Conservation (phyloP, 2,113 vertebrate species). For the Galemys pyrenaicus region DNA sequence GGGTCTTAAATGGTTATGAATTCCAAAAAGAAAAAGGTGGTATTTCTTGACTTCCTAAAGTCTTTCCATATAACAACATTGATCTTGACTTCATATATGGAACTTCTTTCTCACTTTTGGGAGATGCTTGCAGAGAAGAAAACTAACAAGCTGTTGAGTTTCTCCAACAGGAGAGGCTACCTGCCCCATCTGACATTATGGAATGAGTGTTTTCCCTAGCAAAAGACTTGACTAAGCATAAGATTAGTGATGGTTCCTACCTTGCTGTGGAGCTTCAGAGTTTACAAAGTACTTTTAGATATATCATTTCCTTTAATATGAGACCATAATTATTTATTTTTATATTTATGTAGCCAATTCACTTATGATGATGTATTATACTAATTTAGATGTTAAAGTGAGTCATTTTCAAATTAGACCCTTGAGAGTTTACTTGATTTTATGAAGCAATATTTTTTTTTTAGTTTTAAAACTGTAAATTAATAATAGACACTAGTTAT, state of each 20-base stretch:
- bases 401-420: constrained; percentile 31
- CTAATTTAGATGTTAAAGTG: constrained; percentile 59
- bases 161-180: background rate
- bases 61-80: background rate
- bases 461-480: constrained; percentile 19
- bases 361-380: constrained; percentile 51
- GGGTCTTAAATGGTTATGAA: background rate
- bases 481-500: constrained; percentile 39
- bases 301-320: background rate
- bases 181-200: background rate
- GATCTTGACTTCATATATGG: background rate
- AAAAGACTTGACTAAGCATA: background rate
- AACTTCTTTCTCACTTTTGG: background rate
- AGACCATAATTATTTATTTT: constrained; percentile 35
- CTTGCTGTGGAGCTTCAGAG: background rate
- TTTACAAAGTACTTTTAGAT: background rate
- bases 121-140: background rate
- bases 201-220: background rate
- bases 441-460: constrained; percentile 36
- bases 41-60: background rate
- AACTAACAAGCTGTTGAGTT: background rate
- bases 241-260: background rate
- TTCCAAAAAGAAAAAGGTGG: background rate
- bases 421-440: constrained; percentile 36
- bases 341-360: background rate